A percentile compares a stretch with the other conserved stretches of the same genome.
Conservation (phyloP, 1,140 invertebrate species). For the Conopomorpha cramerella region DNA sequence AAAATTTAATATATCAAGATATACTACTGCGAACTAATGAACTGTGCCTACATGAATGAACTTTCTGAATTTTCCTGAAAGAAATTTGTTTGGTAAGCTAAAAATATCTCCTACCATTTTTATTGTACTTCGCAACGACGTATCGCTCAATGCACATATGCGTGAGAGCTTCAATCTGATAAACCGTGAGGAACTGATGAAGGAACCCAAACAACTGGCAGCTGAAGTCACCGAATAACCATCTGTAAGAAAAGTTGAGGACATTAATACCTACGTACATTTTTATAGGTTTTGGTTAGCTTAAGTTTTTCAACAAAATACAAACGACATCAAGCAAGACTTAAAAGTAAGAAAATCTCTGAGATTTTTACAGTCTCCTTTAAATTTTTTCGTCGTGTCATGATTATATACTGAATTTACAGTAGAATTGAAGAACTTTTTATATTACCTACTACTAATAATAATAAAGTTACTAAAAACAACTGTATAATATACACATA, state of each 20-base stretch:
- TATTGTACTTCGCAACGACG: conserved; percentile 31
- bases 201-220: conserved; percentile 32
- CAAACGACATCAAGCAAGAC: no score
- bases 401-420: no score
- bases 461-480: no score
- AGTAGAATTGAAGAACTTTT: no score
- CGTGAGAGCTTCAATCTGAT: conserved; percentile 38
- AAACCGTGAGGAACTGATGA: conserved; percentile 34
- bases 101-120: conserved; percentile 19
- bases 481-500: no score
- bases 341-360: no score
- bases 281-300: no score
- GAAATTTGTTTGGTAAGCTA: background rate
- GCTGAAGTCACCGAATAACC: conserved; percentile 12
- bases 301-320: no score
- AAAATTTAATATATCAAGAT: no score
- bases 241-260: conserved; percentile 11
- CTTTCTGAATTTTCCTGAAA: background rate
- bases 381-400: no score
- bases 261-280: background rate
- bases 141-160: conserved; percentile 45
- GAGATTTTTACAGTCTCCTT: no score
- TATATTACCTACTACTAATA: no score
- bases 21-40: background rate
- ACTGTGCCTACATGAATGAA: background rate